Evolutionary conservation across 2,113 vertebrate genomes (phyloP), one percentile per base, ranked within the genome.

Genomic region (Aphelocoma coerulescens): DNA sequence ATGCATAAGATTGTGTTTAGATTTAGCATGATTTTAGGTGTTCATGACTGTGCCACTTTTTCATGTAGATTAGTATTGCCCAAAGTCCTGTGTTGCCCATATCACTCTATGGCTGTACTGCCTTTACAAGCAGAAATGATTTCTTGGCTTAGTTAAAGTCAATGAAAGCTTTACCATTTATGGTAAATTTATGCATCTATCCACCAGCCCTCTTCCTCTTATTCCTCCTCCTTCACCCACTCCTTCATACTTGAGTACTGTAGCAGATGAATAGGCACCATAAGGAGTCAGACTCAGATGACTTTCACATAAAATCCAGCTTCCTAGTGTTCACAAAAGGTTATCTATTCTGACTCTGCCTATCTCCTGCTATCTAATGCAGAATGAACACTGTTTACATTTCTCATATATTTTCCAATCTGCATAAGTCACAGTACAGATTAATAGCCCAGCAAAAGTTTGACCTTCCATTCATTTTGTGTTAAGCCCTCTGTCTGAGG

Each of bases 281-380:
- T 66, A 94, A 96, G 90, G 86, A 90, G 84, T 79, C 24, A 1
- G 43, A 68, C 13, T 65, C 39, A 30, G 21, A 74, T 46, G 76
- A 73, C 30, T 67, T 72, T 95, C 85, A 79, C 91, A 93, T 93
- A 96, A 96, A 97, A 93, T 91, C 95, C 80, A 93, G 79, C 79
- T 96, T 97, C 90, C 73, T 86, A 85, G 63, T 89, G 63, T 66
- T 95, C 96, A 89, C 88, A 61, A 89, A 96, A 96, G 94, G 94
- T 97, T 97, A 97, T 96, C 97, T 97, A 12, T 68, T 87, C 75
- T 2, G 52, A 73, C 93, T 95, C 81, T 90, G 93, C 91, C 27
- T 97, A 96, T 97, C 97, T 96, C 63, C 92, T 93, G 90, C 88
- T 97, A 95, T 96, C 96, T 96, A 96, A 96, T 96, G 94, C 93